phyloP scores from a whole-genome alignment of 1,140 invertebrate species.

The Brachionus asplanchnoidis region DNA sequence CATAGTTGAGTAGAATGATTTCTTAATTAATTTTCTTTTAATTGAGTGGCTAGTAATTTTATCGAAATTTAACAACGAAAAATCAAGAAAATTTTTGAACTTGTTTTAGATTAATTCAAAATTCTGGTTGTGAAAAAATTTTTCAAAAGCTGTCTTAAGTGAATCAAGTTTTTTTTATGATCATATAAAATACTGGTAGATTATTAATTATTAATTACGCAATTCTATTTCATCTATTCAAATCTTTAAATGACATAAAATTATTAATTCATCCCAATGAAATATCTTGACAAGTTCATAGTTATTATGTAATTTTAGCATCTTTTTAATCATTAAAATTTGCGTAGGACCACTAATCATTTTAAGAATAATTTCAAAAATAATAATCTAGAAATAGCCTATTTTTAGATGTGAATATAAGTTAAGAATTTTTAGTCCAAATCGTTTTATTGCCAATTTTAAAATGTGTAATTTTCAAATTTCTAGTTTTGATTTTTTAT shows the following conservation, averaged over 20 bases:
- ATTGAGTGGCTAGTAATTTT: too few relatives aligned
- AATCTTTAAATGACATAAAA: not conserved
- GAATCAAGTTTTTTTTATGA: not conserved
- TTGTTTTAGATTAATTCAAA: too few relatives aligned
- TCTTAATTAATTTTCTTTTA: too few relatives aligned
- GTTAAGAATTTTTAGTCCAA: not conserved
- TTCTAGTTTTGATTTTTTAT: too few relatives aligned
- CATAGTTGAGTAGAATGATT: too few relatives aligned
- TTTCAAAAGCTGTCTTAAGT: not conserved
- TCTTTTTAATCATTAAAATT: not conserved
- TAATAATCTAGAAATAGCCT: not conserved
- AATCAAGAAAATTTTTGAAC: too few relatives aligned
- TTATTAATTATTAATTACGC: not conserved
- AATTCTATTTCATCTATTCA: not conserved
- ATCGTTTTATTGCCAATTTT: too few relatives aligned
- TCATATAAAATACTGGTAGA: not conserved
- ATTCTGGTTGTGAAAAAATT: too few relatives aligned
- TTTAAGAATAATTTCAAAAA: not conserved
- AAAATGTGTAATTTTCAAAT: too few relatives aligned
- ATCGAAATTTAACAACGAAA: too few relatives aligned
- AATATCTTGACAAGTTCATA: not conserved
- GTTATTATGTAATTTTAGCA: not conserved
- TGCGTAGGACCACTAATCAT: not conserved
- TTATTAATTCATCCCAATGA: not conserved
- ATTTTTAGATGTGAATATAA: not conserved